These are phyloP conservation scores for Coronaproctus castanopsis DNA, from an alignment of 2,888 invertebrate species.

Conservation along the genomic window DNA sequence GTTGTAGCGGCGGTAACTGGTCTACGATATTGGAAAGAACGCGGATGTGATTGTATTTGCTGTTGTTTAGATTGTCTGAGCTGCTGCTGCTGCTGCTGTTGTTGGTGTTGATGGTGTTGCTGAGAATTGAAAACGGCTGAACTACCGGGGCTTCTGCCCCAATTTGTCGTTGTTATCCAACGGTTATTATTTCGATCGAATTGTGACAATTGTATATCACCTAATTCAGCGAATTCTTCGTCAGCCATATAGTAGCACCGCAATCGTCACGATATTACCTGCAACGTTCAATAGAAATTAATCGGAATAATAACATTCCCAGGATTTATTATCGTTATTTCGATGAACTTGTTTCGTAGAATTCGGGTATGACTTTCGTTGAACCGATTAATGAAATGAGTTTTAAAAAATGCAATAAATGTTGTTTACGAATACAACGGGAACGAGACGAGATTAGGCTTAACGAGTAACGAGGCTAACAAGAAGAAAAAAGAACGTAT, in stretches of 20 bases:
- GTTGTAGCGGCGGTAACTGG: slow-evolving; percentile 18
- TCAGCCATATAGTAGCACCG: slow-evolving; percentile 21
- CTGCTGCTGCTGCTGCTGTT: background rate
- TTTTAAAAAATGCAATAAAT: too few relatives aligned
- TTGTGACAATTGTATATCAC: slow-evolving; percentile 25
- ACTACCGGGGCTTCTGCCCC: slow-evolving; percentile 16
- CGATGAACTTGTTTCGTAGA: too few relatives aligned
- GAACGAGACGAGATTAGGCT: too few relatives aligned
- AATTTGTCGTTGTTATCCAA: slow-evolving; percentile 14
- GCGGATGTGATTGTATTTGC: slow-evolving; percentile 18
- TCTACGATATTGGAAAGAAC: slow-evolving; percentile 17
- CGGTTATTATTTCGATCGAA: slow-evolving; percentile 11
- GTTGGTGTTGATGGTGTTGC: slow-evolving; percentile 14
- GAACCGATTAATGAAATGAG: too few relatives aligned
- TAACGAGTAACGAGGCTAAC: too few relatives aligned
- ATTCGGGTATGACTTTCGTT: too few relatives aligned
- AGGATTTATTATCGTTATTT: too few relatives aligned
- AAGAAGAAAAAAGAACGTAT: too few relatives aligned
- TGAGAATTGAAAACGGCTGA: slow-evolving; percentile 13
- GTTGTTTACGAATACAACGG: too few relatives aligned
- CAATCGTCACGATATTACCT: slow-evolving; percentile 25
- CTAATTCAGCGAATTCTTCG: slow-evolving; percentile 30
- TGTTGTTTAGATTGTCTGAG: slow-evolving; percentile 19
- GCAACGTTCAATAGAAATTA: slow-evolving; percentile 15
- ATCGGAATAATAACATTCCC: background rate